Conservation (phyloP, 2,797 vertebrate genomes). For the Sebastes hopkinsi region DNA sequence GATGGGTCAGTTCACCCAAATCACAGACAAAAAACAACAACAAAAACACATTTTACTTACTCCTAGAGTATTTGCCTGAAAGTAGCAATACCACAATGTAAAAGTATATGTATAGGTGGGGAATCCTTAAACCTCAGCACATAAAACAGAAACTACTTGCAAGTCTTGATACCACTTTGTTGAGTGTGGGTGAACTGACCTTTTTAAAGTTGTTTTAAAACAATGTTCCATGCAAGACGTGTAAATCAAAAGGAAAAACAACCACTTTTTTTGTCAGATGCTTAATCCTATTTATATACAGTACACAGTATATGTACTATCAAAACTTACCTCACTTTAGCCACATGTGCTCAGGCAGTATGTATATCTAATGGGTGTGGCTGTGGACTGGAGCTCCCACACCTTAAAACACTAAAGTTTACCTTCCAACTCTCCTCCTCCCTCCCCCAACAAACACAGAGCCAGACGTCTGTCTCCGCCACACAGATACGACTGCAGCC, state of each 20-base stretch:
- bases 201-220: neutral
- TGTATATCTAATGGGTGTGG: constrained; percentile 27
- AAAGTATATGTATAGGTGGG: too few species aligned
- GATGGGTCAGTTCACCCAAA: neutral
- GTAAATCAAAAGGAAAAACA: neutral
- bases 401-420: constrained; percentile 46
- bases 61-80: too few species aligned
- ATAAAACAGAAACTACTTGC: neutral
- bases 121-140: neutral
- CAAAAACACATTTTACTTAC: neutral
- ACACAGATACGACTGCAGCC: constrained; percentile 61
- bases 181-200: too few species aligned
- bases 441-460: constrained; percentile 44
- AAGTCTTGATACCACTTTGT: neutral
- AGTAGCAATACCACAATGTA: neutral
- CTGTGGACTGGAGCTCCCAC: constrained; percentile 24
- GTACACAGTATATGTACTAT: neutral
- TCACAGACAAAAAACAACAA: neutral
- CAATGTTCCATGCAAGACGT: neutral
- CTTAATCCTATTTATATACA: neutral
- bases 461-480: constrained; percentile 61
- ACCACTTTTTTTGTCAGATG: neutral
- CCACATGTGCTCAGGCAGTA: neutral
- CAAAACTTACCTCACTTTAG: neutral
- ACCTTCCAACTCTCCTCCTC: constrained; percentile 12